phyloP scores from a whole-genome alignment of 2,113 vertebrate genomes.

The Larimichthys polyactis region DNA sequence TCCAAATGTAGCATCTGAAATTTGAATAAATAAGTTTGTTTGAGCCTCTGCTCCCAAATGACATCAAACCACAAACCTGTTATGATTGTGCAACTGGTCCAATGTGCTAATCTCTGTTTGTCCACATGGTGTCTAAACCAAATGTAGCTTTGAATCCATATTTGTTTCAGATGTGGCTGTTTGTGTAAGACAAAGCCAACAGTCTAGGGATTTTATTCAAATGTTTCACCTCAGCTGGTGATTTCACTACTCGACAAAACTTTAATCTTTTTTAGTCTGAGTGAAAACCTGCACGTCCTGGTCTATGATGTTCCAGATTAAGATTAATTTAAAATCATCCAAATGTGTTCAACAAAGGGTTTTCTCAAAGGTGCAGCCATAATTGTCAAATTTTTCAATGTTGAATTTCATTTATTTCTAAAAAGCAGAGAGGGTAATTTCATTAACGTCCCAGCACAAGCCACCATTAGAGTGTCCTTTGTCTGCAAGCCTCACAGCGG shows the following conservation, averaged over 20 bases:
- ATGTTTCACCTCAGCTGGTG: not conserved
- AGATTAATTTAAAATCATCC: constrained; percentile 6
- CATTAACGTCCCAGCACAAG: constrained; percentile 51
- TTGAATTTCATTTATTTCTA: constrained; percentile 10
- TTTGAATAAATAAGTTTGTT: not conserved
- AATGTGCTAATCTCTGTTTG: constrained; percentile 51
- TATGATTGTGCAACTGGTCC: constrained; percentile 1
- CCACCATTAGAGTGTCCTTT: constrained; percentile 58
- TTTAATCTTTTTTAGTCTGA: not conserved
- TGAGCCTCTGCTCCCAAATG: not conserved
- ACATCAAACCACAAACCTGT: constrained; percentile 22
- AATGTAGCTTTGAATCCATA: constrained; percentile 11
- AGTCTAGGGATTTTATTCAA: constrained; percentile 10
- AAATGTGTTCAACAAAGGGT: constrained; percentile 12
- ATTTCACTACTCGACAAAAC: not conserved
- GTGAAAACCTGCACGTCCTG: not conserved
- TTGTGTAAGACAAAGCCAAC: constrained; percentile 17
- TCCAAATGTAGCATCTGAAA: not conserved
- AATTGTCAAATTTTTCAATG: constrained; percentile 19
- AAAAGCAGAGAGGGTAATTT: constrained; percentile 53
- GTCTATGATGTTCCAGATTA: not conserved
- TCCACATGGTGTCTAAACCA: constrained; percentile 36
- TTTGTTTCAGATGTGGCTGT: constrained; percentile 40
- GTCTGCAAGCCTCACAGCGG: constrained; percentile 33
- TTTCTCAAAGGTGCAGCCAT: constrained; percentile 4